Base-by-base conservation (phyloP, 2,888 invertebrate species). In the Tanytarsus gracilentus region DNA sequence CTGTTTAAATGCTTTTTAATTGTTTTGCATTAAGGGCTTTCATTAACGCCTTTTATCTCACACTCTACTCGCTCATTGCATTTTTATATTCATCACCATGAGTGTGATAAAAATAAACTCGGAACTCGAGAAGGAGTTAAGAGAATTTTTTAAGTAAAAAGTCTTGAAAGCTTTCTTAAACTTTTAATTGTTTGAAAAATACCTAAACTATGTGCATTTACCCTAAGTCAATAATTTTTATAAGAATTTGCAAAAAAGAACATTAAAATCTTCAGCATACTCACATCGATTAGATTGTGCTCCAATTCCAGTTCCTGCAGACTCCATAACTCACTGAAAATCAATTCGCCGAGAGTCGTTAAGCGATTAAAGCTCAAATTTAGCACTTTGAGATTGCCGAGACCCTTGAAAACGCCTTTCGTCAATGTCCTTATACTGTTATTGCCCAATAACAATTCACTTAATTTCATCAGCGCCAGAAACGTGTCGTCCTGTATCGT, bases 401-500 rank as follows among this genome's bases (percentile, higher is more conserved):
- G 75, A 49, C 89, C 89, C 66, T 82, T 79, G 73, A 90, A 90
- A 64, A 85, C 85, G 68, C 86, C 85, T 63, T 83, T 80, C 63
- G 86, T 86, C 68, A 90, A 75, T 64, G 84, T 81, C 68, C 80
- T 80, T 66, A 91, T 82, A 69, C 83, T 83, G 75, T 85, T 89
- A 68, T 80, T 79, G 69, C 86, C 88, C 68, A 95, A 75, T 72
- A 93, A 89, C 65, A 96, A 76, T 67, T 86, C 86, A 58, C 86
- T 78, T 58, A 95, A 77, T 67, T 86, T 83, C 59, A 80, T 79
- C 69, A 88, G 76, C 65, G 85, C 80, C 65, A 79, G 79, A 68
- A 88, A 92, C 21, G 95, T 86, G 63, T 86, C 86, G 63, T 92
- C 90, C 66, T 90, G 92, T 64, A 94, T 79, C 30, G 82, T 79